Percentiles rank a stretch among this genome's conserved stretches.
These are phyloP conservation scores for Moxostoma hubbsi DNA, from an alignment of 2,797 vertebrate genomes.

Conservation along the genomic window DNA sequence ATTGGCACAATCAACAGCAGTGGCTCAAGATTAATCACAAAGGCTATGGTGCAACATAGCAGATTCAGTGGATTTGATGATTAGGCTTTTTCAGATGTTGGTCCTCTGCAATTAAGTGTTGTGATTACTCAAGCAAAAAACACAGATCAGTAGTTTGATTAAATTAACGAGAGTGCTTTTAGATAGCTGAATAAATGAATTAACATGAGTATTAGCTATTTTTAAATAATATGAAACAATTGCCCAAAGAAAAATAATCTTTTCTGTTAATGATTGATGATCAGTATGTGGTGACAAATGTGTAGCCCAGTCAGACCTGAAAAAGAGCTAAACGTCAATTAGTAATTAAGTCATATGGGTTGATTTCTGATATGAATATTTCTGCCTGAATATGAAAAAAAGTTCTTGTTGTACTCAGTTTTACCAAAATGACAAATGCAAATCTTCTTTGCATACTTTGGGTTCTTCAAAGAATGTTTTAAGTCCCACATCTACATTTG, in stretches of 20 bases:
- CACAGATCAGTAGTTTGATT: slow-evolving; percentile 20
- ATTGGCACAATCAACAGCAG: too few species aligned
- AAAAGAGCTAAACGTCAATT: background rate
- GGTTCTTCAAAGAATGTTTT: background rate
- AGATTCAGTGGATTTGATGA: slow-evolving; percentile 29
- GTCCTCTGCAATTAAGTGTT: slow-evolving; percentile 27
- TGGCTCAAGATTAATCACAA: background rate
- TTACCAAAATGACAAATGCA: too few species aligned
- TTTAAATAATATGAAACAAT: slow-evolving; percentile 25
- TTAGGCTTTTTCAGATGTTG: slow-evolving; percentile 19
- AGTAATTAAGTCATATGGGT: background rate
- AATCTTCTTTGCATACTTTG: too few species aligned
- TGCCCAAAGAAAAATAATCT: background rate
- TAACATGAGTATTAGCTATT: slow-evolving; percentile 13
- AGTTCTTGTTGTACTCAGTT: too few species aligned
- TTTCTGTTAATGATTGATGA: slow-evolving; percentile 16
- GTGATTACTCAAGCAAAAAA: slow-evolving; percentile 36
- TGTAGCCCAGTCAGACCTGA: background rate
- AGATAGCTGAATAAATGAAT: slow-evolving; percentile 19
- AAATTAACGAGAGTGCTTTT: slow-evolving; percentile 20
- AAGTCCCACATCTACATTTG: background rate
- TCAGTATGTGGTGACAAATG: slow-evolving; percentile 19
- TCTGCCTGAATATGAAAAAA: too few species aligned
- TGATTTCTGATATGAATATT: background rate
- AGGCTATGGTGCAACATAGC: background rate